Evolutionary conservation across 2,113 vertebrate genomes (phyloP).

Genomic region (Urocolius indicus): DNA sequence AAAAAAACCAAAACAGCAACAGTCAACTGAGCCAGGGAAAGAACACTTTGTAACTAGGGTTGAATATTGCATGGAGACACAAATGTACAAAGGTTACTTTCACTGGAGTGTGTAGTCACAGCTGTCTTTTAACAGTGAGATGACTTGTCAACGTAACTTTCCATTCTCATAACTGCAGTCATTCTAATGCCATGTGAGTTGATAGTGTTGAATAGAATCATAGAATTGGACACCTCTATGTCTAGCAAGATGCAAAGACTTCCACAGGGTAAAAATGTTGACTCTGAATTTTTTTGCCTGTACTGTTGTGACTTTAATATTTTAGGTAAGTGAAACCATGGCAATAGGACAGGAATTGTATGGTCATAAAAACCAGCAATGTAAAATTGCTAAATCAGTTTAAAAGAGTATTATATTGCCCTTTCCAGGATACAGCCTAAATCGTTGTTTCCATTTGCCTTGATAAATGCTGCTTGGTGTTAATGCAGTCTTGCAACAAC

Average conservation of each 20-base stretch:
- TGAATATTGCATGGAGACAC: not conserved
- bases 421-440: conserved; percentile 37
- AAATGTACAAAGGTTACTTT: not conserved
- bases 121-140: not conserved
- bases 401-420: conserved; percentile 25
- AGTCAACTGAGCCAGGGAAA: not conserved
- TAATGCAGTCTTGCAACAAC: conserved; percentile 50
- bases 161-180: not conserved
- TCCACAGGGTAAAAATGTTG: not conserved
- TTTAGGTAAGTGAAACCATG: not conserved
- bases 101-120: not conserved
- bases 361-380: not conserved
- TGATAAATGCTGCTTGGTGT: conserved; percentile 43
- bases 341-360: not conserved
- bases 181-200: not conserved
- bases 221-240: not conserved
- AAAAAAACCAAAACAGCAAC: not conserved
- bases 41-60: not conserved
- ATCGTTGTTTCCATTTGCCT: conserved; percentile 46
- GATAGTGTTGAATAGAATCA: not conserved
- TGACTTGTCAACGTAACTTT: not conserved
- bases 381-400: conserved; percentile 30
- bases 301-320: not conserved
- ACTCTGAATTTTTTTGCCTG: not conserved
- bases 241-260: not conserved